Evolutionary conservation across 2,888 invertebrate genomes (phyloP).

Genomic region (Nymphalis urticae): DNA sequence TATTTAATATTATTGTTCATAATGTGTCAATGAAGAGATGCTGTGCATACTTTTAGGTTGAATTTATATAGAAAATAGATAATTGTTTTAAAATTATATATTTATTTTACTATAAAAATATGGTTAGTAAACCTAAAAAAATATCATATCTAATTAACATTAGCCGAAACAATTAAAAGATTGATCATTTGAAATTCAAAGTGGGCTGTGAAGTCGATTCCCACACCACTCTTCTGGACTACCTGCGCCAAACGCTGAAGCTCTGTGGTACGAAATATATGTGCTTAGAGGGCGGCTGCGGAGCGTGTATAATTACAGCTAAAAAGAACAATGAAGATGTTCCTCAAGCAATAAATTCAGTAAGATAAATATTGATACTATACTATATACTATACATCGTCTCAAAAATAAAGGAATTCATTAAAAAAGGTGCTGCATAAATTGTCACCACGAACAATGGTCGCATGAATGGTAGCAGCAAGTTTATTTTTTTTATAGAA

Average conservation of each 20-base stretch:
- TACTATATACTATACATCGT: no score
- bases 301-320: slow-evolving; percentile 79
- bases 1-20: neutral
- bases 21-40: no score
- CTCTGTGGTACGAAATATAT: slow-evolving; percentile 84
- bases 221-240: slow-evolving; percentile 54
- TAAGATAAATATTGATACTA: slow-evolving; percentile 51
- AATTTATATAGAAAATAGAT: no score
- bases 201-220: slow-evolving; percentile 15
- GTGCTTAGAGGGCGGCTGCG: slow-evolving; percentile 86
- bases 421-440: no score
- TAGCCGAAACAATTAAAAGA: neutral
- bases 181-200: slow-evolving; percentile 3
- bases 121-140: no score
- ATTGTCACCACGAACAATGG: no score
- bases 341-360: slow-evolving; percentile 79
- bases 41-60: no score
- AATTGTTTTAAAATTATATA: no score
- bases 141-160: no score
- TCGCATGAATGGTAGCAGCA: no score
- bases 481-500: no score
- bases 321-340: slow-evolving; percentile 44
- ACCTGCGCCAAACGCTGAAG: slow-evolving; percentile 78
- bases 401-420: neutral
- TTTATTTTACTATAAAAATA: no score